Conservation (phyloP, 2,888 invertebrate genomes). For the Dynastes hyllus region DNA sequence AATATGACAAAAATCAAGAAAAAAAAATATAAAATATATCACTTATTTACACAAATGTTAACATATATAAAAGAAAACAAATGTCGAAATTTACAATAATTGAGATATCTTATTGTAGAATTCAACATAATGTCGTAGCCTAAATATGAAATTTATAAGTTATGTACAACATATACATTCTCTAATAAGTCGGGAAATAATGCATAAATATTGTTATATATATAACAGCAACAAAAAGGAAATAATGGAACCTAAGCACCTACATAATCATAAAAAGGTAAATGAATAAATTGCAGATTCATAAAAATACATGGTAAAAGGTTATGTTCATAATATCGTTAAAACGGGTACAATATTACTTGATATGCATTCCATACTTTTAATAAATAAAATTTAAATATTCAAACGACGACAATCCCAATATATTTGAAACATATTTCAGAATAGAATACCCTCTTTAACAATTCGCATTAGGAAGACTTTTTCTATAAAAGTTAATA, state of each 20-base stretch:
- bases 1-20: conserved; percentile 48
- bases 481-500: conserved; percentile 41
- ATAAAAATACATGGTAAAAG: conserved; percentile 36
- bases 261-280: conserved; percentile 40
- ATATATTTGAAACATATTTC: neutral
- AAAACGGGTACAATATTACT: conserved; percentile 32
- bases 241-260: conserved; percentile 44
- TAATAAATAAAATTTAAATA: conserved; percentile 16
- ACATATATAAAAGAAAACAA: conserved; percentile 40
- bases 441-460: conserved; percentile 36
- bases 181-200: conserved; percentile 10
- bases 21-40: conserved; percentile 46
- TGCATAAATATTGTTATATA: conserved; percentile 33
- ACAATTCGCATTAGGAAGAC: conserved; percentile 46
- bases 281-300: conserved; percentile 49
- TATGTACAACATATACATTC: conserved; percentile 51
- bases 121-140: conserved; percentile 20
- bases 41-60: conserved; percentile 48
- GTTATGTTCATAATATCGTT: conserved; percentile 10
- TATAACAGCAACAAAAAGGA: conserved; percentile 45
- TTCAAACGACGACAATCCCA: neutral
- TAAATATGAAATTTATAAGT: conserved; percentile 39
- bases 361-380: neutral
- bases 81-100: conserved; percentile 36
- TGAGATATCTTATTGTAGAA: conserved; percentile 34